These are phyloP conservation scores for Halichoeres trimaculatus DNA, from an alignment of 2,113 vertebrate genomes.

Conservation along the genomic window DNA sequence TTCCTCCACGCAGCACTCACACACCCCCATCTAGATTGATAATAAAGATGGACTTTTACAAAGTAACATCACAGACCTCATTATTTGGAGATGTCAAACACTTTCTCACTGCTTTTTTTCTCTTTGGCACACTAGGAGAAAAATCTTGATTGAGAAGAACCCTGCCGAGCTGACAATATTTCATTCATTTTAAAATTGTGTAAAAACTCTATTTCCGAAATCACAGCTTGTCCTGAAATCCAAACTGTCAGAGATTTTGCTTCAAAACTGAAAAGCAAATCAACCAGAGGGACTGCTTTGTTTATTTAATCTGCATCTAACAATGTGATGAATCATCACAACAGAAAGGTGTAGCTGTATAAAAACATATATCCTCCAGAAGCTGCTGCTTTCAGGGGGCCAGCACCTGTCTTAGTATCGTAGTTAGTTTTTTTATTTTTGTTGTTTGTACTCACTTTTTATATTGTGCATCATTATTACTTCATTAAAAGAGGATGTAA, in stretches of 20 bases:
- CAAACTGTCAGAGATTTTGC: background rate
- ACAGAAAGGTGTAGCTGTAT: background rate
- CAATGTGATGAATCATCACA: background rate
- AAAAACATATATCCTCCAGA: background rate
- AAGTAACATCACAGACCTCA: background rate
- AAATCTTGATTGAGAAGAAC: too few species aligned
- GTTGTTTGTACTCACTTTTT: conserved; percentile 45
- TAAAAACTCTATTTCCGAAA: background rate
- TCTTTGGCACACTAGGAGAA: too few species aligned
- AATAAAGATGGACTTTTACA: background rate
- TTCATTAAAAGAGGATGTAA: conserved; percentile 39
- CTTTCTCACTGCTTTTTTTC: background rate
- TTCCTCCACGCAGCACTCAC: conserved; percentile 72
- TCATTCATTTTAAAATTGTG: too few species aligned
- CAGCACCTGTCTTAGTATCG: conserved; percentile 1
- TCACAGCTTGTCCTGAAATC: background rate
- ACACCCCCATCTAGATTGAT: conserved; percentile 67
- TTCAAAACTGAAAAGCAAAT: background rate
- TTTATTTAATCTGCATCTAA: background rate
- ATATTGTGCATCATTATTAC: conserved; percentile 44
- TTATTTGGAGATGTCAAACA: background rate
- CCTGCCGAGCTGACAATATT: background rate
- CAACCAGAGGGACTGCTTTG: too few species aligned
- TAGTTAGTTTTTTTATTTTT: conserved; percentile 34
- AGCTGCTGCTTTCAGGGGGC: background rate